phyloP scores from a whole-genome alignment of 2,113 vertebrate species.

The Halcyon senegalensis region DNA sequence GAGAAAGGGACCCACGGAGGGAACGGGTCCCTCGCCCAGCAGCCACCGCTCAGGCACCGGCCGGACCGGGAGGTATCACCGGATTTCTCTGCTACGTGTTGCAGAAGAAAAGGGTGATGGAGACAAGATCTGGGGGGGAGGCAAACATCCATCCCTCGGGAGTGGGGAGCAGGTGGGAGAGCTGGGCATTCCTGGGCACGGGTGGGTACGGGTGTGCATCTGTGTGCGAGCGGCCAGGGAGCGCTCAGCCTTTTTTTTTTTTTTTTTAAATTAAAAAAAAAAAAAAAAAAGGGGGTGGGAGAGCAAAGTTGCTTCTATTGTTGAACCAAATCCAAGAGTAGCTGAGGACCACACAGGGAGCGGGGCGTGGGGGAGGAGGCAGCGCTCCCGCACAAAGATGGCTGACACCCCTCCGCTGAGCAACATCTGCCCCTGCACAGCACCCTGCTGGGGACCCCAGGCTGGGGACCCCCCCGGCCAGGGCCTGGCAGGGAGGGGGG shows the following conservation, averaged over 20 bases:
- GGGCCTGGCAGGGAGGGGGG: background rate
- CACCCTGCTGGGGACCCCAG: constrained; percentile 83
- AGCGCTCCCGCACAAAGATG: constrained; percentile 85
- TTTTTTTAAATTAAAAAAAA: constrained; percentile 48
- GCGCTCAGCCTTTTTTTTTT: constrained; percentile 59
- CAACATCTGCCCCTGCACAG: constrained; percentile 89
- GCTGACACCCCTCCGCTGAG: constrained; percentile 84
- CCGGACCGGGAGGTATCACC: background rate
- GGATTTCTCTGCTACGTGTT: constrained; percentile 39
- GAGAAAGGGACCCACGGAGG: background rate
- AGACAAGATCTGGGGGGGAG: background rate
- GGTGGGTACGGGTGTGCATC: constrained; percentile 1
- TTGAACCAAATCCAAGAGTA: constrained; percentile 96
- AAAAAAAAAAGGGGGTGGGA: constrained; percentile 68
- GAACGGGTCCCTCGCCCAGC: background rate
- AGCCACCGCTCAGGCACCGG: background rate
- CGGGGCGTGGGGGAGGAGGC: constrained; percentile 69
- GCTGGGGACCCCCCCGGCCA: constrained; percentile 66
- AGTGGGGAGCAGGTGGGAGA: constrained; percentile 87
- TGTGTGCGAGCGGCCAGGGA: constrained; percentile 45
- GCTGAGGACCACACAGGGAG: constrained; percentile 97
- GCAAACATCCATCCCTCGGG: constrained; percentile 17
- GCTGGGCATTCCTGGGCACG: constrained; percentile 76
- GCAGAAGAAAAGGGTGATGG: constrained; percentile 18
- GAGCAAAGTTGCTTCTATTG: constrained; percentile 81